phyloP scores from a whole-genome alignment of 2,113 vertebrate species.

The Stigmatopora argus region DNA sequence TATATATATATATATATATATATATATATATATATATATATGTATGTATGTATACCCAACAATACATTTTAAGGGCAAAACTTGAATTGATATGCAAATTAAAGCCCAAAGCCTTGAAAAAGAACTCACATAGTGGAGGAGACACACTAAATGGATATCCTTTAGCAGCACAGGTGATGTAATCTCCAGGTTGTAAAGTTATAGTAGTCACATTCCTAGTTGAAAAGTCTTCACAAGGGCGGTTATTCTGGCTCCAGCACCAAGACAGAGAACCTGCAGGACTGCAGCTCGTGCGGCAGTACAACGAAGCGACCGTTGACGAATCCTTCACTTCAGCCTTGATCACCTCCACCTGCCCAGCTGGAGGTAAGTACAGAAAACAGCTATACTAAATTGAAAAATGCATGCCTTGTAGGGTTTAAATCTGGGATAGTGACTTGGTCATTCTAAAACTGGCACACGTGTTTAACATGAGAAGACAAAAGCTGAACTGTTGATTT shows the following conservation, averaged over 20 bases:
- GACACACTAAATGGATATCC: not conserved
- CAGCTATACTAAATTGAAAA: not conserved
- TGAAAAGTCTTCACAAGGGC: accelerated
- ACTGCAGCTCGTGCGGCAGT: not conserved
- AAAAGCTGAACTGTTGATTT: not conserved
- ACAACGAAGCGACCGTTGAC: not conserved
- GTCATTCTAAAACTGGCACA: not conserved
- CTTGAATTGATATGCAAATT: too few species aligned
- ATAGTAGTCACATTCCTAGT: too few species aligned
- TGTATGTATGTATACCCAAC: too few species aligned
- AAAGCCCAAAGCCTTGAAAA: too few species aligned
- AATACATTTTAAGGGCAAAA: too few species aligned
- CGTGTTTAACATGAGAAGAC: not conserved
- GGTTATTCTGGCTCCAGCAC: not conserved
- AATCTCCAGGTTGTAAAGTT: not conserved
- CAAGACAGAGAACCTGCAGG: not conserved
- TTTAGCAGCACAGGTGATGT: not conserved
- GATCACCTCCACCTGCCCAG: not conserved
- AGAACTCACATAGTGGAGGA: not conserved
- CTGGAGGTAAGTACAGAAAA: not conserved
- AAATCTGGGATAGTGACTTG: not conserved
- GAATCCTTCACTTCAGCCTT: too few species aligned
- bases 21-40: too few species aligned
- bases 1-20: too few species aligned
- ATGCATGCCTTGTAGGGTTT: not conserved